Conservation (phyloP, 2,797 vertebrate species). For the Arrhamphus sclerolepis region DNA sequence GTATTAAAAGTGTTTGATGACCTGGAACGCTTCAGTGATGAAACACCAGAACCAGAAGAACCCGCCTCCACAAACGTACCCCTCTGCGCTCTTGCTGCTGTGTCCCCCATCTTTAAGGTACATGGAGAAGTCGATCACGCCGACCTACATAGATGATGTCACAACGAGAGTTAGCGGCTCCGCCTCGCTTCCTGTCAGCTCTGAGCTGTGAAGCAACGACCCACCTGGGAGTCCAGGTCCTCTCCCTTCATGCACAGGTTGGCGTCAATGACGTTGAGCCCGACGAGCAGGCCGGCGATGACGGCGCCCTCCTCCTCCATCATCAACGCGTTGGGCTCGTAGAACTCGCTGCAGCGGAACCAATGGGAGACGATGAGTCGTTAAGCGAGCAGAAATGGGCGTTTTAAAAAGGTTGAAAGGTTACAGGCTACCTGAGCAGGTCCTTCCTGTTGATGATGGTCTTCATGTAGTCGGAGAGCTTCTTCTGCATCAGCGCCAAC, state of each 20-base stretch:
- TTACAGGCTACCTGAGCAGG: slow-evolving; percentile 98
- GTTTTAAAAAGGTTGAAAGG: too few relatives aligned
- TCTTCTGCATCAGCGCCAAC: slow-evolving; percentile 99
- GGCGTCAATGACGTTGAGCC: slow-evolving; percentile 97
- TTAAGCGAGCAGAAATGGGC: too few relatives aligned
- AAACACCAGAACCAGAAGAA: slow-evolving; percentile 22
- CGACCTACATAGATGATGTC: slow-evolving; percentile 82
- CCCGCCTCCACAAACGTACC: too few relatives aligned
- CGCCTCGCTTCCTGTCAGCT: too few relatives aligned
- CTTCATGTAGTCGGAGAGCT: slow-evolving; percentile 99
- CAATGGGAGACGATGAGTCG: not conserved
- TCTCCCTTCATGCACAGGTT: slow-evolving; percentile 99
- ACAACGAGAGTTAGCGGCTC: slow-evolving; percentile 11
- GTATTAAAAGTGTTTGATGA: too few relatives aligned
- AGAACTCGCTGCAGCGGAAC: slow-evolving; percentile 89
- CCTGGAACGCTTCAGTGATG: not conserved
- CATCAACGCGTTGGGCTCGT: slow-evolving; percentile 96
- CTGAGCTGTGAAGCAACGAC: not conserved
- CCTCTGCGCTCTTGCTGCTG: slow-evolving; percentile 94
- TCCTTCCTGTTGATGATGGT: slow-evolving; percentile 99
- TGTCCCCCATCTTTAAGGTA: slow-evolving; percentile 95
- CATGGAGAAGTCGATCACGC: slow-evolving; percentile 99
- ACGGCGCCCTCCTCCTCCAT: slow-evolving; percentile 99
- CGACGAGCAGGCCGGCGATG: slow-evolving; percentile 95
- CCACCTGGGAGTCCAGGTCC: slow-evolving; percentile 97